These are phyloP conservation scores for Drosophila paramelanica DNA, from an alignment of 2,888 invertebrate species.

Conservation along the genomic window DNA sequence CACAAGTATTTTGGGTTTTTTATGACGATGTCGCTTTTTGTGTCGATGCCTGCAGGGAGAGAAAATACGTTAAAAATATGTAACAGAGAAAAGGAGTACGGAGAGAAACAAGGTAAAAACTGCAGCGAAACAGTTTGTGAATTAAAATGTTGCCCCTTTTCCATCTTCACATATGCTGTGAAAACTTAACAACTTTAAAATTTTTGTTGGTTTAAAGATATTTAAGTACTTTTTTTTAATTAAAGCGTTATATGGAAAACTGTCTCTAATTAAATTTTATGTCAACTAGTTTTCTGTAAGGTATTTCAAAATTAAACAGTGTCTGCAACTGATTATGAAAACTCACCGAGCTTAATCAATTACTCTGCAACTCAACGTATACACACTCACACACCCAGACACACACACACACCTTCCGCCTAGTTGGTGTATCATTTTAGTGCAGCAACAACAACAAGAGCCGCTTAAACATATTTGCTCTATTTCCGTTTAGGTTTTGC, in stretches of 20 bases:
- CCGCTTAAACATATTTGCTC: slow-evolving; percentile 79
- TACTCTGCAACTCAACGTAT: slow-evolving; percentile 38
- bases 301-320: background rate
- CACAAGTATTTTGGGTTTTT: slow-evolving; percentile 85
- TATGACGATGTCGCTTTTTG: slow-evolving; percentile 85
- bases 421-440: slow-evolving; percentile 30
- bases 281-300: background rate
- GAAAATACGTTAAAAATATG: background rate
- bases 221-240: no score
- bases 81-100: background rate
- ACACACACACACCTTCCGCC: background rate
- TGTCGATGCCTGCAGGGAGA: slow-evolving; percentile 82
- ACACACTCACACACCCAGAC: background rate
- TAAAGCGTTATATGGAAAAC: no score
- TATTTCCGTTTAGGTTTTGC: slow-evolving; percentile 79
- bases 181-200: no score
- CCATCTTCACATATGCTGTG: no score
- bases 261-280: background rate
- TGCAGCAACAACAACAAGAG: slow-evolving; percentile 32
- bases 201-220: no score
- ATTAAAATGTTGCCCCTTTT: no score
- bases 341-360: slow-evolving; percentile 49
- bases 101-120: no score
- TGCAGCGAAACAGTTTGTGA: no score
- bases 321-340: slow-evolving; percentile 1